These are phyloP conservation scores for Hemithea aestivaria DNA, from an alignment of 2,888 invertebrate species.

Conservation along the genomic window DNA sequence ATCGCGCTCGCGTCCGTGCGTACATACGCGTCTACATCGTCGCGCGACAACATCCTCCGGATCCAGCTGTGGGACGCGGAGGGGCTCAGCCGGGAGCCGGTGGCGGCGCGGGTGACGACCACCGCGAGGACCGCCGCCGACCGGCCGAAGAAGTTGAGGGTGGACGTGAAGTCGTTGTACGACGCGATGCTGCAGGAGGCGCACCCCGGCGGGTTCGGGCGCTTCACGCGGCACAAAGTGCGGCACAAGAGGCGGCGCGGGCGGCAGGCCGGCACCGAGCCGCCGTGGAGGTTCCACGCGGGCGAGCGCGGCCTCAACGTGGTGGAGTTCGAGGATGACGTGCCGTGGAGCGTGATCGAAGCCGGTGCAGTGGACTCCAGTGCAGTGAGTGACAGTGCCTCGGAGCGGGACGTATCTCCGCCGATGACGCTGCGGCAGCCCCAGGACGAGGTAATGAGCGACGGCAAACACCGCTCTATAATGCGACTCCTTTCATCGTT, in stretches of 20 bases:
- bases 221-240: conserved; percentile 67
- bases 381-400: conserved; percentile 73
- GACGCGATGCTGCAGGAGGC: conserved; percentile 68
- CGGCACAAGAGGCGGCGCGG: conserved; percentile 71
- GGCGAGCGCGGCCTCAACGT: conserved; percentile 74
- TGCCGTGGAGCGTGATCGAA: conserved; percentile 74
- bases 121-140: conserved; percentile 30
- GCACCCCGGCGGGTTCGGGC: conserved; percentile 52
- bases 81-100: conserved; percentile 61
- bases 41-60: conserved; percentile 70
- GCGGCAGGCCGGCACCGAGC: conserved; percentile 55
- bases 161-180: conserved; percentile 61
- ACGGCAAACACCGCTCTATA: conserved; percentile 54
- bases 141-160: conserved; percentile 54
- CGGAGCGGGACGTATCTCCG: conserved; percentile 61
- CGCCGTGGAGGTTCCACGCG: conserved; percentile 76
- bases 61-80: conserved; percentile 74
- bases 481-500: conserved; percentile 63
- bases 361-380: conserved; percentile 52
- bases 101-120: conserved; percentile 39
- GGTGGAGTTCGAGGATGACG: conserved; percentile 73
- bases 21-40: conserved; percentile 64
- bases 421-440: conserved; percentile 68
- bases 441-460: conserved; percentile 66
- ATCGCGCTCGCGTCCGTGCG: conserved; percentile 61